These are phyloP conservation scores for Guaruba guarouba DNA, from an alignment of 2,113 vertebrate species.

Conservation along the genomic window DNA sequence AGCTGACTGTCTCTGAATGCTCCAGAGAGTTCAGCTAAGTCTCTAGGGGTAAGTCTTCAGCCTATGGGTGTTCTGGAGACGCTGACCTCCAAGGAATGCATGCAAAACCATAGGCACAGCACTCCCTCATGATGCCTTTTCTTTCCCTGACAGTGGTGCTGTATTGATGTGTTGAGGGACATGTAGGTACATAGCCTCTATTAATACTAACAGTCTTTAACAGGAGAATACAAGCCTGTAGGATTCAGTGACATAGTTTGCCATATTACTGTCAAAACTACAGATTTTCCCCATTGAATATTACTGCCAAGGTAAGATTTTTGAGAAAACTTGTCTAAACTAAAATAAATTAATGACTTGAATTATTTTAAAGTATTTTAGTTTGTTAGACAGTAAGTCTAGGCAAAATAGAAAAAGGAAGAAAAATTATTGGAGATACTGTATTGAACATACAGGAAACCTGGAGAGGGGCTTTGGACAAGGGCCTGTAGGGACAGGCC, in stretches of 20 bases:
- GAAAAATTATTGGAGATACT: not conserved
- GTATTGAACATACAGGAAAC: not conserved
- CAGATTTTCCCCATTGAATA: not conserved
- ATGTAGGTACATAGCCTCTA: not conserved
- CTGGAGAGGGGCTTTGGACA: not conserved
- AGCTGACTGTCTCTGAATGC: not conserved
- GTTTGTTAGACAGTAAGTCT: not conserved
- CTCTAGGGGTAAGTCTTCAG: not conserved
- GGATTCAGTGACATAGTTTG: not conserved
- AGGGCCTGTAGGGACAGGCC: not conserved
- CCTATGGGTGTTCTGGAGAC: not conserved
- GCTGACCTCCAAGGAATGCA: not conserved
- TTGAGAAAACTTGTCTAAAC: not conserved
- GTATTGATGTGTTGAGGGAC: not conserved
- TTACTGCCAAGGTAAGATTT: not conserved
- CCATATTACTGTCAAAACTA: not conserved
- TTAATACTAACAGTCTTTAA: not conserved
- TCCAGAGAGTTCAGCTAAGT: not conserved
- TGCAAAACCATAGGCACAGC: accelerated
- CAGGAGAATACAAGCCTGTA: not conserved
- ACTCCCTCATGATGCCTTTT: not conserved
- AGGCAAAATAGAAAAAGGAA: not conserved
- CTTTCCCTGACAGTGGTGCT: not conserved
- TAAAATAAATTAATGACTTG: not conserved
- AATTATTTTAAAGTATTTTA: not conserved